Percentiles rank a stretch among this genome's conserved stretches.
Evolutionary conservation across 2,113 vertebrate species (phyloP).

Genomic region (Barbus barbus): DNA sequence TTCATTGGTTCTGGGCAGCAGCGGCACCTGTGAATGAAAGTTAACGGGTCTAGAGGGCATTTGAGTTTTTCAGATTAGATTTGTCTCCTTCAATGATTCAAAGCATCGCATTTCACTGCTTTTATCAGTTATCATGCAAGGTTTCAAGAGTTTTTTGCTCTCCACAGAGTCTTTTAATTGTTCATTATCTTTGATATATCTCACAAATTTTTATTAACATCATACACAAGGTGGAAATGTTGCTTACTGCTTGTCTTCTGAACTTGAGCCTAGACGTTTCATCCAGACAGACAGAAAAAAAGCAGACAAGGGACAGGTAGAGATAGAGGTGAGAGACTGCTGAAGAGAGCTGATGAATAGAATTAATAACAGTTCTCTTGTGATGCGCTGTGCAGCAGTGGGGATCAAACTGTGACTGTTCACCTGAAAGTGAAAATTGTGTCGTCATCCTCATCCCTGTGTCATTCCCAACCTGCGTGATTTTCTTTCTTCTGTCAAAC

Average conservation of each 20-base stretch:
- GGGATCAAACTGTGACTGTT: not conserved
- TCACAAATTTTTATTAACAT: not conserved
- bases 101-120: slow-evolving; percentile 6
- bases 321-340: not conserved
- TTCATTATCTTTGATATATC: not conserved
- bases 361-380: not conserved
- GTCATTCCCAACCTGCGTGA: not conserved
- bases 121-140: slow-evolving; percentile 15
- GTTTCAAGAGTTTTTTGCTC: not conserved
- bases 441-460: not conserved
- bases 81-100: not conserved
- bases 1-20: not conserved
- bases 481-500: slow-evolving; percentile 13
- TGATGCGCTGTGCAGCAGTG: not conserved
- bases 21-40: slow-evolving; percentile 10
- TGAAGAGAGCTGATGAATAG: not conserved
- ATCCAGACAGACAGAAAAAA: not conserved
- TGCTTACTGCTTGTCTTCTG: not conserved
- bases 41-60: slow-evolving; percentile 22
- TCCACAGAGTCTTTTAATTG: slow-evolving; percentile 1
- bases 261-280: not conserved
- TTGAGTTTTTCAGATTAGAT: slow-evolving; percentile 35
- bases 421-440: not conserved
- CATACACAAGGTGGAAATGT: not conserved
- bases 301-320: not conserved